These are phyloP conservation scores for Nerophis ophidion DNA, from an alignment of 2,113 vertebrate genomes.

Conservation along the genomic window DNA sequence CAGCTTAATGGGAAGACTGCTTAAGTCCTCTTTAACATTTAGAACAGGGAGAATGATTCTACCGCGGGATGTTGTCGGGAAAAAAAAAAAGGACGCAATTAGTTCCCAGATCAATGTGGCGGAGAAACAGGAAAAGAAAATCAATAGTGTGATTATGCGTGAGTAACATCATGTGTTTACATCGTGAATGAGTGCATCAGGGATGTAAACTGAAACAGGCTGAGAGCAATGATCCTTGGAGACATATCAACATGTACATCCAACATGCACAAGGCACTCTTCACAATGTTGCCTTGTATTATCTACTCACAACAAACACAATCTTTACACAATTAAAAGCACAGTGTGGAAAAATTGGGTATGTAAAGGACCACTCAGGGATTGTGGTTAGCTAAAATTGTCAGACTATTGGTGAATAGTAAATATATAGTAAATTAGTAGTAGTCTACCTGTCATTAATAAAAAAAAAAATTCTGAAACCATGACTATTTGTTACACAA, in stretches of 20 bases:
- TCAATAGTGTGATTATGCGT: slow-evolving; percentile 64
- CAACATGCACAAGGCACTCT: background rate
- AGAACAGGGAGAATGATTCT: slow-evolving; percentile 35
- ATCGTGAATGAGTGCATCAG: slow-evolving; percentile 54
- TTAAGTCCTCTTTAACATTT: slow-evolving; percentile 46
- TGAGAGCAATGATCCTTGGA: slow-evolving; percentile 10
- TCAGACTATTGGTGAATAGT: too few species aligned
- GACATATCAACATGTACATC: too few species aligned
- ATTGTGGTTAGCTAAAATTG: background rate
- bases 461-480: too few species aligned
- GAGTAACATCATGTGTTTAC: slow-evolving; percentile 51
- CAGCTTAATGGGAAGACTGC: slow-evolving; percentile 41
- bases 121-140: slow-evolving; percentile 32
- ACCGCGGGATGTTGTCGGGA: slow-evolving; percentile 25
- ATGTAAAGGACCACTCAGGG: background rate
- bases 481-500: too few species aligned
- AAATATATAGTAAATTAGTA: too few species aligned
- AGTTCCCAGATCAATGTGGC: slow-evolving; percentile 62
- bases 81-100: slow-evolving; percentile 63
- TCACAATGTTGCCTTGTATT: background rate
- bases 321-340: too few species aligned
- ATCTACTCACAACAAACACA: too few species aligned
- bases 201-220: slow-evolving; percentile 40
- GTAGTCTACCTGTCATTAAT: too few species aligned
- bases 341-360: background rate